Evolutionary conservation across 2,113 vertebrate genomes (phyloP), one percentile per base, ranked within the genome.

Genomic region (Chaetodon auriga): DNA sequence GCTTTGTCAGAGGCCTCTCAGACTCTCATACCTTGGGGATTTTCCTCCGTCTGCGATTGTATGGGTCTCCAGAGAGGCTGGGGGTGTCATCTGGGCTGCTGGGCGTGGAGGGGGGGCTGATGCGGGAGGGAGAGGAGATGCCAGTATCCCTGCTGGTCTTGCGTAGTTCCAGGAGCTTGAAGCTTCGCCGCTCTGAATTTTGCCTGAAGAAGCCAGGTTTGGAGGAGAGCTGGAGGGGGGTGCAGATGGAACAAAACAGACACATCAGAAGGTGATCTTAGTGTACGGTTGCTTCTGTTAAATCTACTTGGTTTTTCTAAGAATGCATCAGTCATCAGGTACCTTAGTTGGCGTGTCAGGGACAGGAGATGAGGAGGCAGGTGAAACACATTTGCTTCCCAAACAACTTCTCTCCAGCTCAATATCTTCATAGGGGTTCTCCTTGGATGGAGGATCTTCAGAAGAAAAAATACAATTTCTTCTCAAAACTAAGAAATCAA

Each of bases 371-470:
- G 95, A 95, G 53, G 97, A 96, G 30, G 94, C 96, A 72, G 95
- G 95, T 80, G 96, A 89, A 77, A 96, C 95, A 86, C 96, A 96
- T 92, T 98, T 99, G 92, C 96, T 98, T 78, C 96, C 96, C 69
- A 97, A 84, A 90, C 95, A 97, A 81, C 95, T 97, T 89, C 96
- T 97, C 60, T 98, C 97, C 80, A 97, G 90, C 90, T 99, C 98
- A 3, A 99, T 97, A 66, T 99, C 98, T 94, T 99, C 98, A 1
- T 99, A 99, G 19, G 97, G 98, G 84, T 99, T 99, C 87, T 99
- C 98, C 94, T 99, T 99, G 16, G 94, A 94, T 30, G 97, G 97
- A 5, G 96, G 96, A 92, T 99, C 98, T 99, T 93, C 14, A 87
- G 76, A 71, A 87, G 80, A 75, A 70, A 64, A 60, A 58, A 49